A percentile compares a stretch with the other conserved stretches of the same genome.
Conservation (phyloP, 2,888 invertebrate genomes). For the Marronus borbonicus region DNA sequence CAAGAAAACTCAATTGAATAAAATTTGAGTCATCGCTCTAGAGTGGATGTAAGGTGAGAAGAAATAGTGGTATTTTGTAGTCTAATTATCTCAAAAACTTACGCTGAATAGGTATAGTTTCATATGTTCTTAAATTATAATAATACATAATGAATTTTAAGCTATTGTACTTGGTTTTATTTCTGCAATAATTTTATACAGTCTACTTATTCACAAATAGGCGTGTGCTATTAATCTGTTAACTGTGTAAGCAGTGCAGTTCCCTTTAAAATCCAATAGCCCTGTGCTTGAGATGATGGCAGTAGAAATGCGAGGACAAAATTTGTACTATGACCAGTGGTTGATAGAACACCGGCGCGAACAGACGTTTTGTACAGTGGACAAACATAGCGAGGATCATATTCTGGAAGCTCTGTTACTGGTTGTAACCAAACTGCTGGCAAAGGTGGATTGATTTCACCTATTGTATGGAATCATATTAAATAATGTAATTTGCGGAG, state of each 20-base stretch:
- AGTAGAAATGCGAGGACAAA: conserved; percentile 87
- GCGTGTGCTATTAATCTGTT: conserved; percentile 72
- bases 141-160: too few relatives aligned
- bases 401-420: conserved; percentile 74
- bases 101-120: too few relatives aligned
- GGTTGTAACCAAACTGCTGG: conserved; percentile 81
- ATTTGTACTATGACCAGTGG: conserved; percentile 95
- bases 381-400: conserved; percentile 79
- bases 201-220: background rate
- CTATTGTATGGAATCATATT: conserved; percentile 64
- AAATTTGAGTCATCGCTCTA: too few relatives aligned
- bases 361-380: conserved; percentile 93
- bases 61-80: too few relatives aligned
- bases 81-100: too few relatives aligned
- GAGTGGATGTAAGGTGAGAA: too few relatives aligned
- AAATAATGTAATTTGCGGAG: background rate
- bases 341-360: conserved; percentile 88
- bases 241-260: conserved; percentile 90
- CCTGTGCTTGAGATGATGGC: conserved; percentile 76
- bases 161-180: background rate
- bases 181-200: background rate
- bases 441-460: conserved; percentile 83
- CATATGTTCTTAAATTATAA: too few relatives aligned
- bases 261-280: conserved; percentile 92
- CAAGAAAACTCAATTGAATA: too few relatives aligned